phyloP scores from a whole-genome alignment of 2,113 vertebrate genomes.

The Pteruthius melanotis region DNA sequence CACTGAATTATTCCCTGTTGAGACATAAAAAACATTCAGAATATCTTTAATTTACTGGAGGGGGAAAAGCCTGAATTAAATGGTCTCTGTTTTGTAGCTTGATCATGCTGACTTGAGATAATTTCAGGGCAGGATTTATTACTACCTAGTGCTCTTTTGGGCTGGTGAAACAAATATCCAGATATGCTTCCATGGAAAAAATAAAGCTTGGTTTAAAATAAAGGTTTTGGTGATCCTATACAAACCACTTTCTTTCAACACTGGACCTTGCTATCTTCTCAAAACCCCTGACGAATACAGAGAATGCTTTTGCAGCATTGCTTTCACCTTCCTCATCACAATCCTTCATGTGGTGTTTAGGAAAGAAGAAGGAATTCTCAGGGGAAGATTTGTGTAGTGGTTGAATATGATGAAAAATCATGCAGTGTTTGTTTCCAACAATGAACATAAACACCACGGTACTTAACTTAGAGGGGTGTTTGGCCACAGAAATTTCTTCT shows the following conservation, averaged over 20 bases:
- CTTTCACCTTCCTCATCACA: not conserved
- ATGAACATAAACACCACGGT: fast-evolving
- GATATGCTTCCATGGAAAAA: not conserved
- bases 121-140: not conserved
- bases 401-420: not conserved
- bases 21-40: not conserved
- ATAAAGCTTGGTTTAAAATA: not conserved
- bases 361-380: not conserved
- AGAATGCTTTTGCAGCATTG: not conserved
- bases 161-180: not conserved
- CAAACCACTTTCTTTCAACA: not conserved
- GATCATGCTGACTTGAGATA: not conserved
- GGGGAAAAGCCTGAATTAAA: not conserved
- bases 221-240: not conserved
- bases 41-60: not conserved
- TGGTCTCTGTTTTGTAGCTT: not conserved
- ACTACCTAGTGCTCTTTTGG: not conserved
- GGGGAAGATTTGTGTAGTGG: not conserved
- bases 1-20: not conserved
- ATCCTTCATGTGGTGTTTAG: not conserved
- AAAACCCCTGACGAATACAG: not conserved
- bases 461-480: not conserved
- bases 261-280: not conserved
- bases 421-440: not conserved
- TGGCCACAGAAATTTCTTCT: not conserved